phyloP scores from a whole-genome alignment of 2,888 invertebrate genomes.

The Drosophila formosana region DNA sequence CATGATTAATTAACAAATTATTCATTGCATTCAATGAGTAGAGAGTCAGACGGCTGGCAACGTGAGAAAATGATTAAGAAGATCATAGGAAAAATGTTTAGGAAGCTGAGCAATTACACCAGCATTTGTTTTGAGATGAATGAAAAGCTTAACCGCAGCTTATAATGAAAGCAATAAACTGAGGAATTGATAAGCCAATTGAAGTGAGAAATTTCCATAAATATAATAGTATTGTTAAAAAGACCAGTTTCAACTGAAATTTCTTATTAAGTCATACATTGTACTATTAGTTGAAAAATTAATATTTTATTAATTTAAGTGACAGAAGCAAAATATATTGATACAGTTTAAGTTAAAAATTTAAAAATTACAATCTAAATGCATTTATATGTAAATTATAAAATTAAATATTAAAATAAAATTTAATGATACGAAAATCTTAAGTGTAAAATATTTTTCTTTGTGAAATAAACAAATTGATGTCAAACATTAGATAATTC shows the following conservation, averaged over 20 bases:
- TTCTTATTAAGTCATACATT: too few relatives aligned
- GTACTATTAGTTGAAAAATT: too few relatives aligned
- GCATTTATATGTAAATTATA: too few relatives aligned
- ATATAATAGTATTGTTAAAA: not conserved
- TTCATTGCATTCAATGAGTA: constrained; percentile 61
- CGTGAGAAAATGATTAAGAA: constrained; percentile 65
- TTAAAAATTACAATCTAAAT: too few relatives aligned
- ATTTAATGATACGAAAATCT: too few relatives aligned
- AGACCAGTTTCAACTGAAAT: too few relatives aligned
- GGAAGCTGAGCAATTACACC: constrained; percentile 8
- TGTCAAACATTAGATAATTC: not conserved
- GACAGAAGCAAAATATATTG: too few relatives aligned
- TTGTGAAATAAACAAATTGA: too few relatives aligned
- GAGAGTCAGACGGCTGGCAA: constrained; percentile 8
- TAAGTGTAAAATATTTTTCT: too few relatives aligned
- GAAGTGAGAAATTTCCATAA: not conserved
- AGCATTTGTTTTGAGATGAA: not conserved
- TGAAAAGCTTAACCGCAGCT: not conserved
- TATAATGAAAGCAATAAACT: not conserved
- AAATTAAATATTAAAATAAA: too few relatives aligned
- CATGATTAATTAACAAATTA: constrained; percentile 82
- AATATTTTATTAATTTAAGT: too few relatives aligned
- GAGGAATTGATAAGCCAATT: not conserved
- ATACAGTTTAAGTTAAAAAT: too few relatives aligned
- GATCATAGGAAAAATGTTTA: not conserved